Base-by-base conservation (phyloP, 2,888 invertebrate genomes). In the Ceramica pisi region DNA sequence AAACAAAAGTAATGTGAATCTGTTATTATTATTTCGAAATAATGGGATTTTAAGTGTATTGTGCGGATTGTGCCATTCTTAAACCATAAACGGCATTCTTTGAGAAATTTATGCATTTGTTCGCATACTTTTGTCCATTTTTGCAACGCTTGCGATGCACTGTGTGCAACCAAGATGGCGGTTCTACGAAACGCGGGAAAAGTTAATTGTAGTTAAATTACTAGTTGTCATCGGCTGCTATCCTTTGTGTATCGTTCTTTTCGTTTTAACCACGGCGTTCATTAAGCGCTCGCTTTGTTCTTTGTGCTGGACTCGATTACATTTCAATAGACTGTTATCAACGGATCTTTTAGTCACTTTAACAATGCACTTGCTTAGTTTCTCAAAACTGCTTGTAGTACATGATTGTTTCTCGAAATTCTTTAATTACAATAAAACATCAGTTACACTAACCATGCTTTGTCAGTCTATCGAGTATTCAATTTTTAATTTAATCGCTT, bases 181-280 rank as follows among this genome's bases (percentile, higher is more conserved):
- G 16, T n/a, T 41, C 31, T 38, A 41, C 10, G 46, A 63, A 75
- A 48, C 26, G 44, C 44, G 44, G 51, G 46, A 53, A 74, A 59
- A 16, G 35, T 46, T 69, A 65, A 80, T 67, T 74, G 56, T 57
- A 55, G 44, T 44, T 66, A 63, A 63, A 63, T 61, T 64, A 50
- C 38, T 38, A 44, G 62, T 50, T 60, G 60, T 56, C 65, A 79
- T 75, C 53, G 26, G 48, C 57, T 50, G n/a, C 53, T 59, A 56
- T 51, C 19, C 31, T 56, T 77, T 74, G 67, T 63, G 62, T 63
- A 46, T 63, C 48, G 14, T 50, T 46, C 56, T 35, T 63, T 71
- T 78, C 63, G 44, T 77, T 74, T 75, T 78, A 46, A 56, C 23
- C 55, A 55, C 70, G 50, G 48, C 50, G 41, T 74, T 61, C 78